Evolutionary conservation across 2,113 vertebrate species (phyloP), one percentile per base, ranked within the genome.

Genomic region (Ceuthmochares aereus): DNA sequence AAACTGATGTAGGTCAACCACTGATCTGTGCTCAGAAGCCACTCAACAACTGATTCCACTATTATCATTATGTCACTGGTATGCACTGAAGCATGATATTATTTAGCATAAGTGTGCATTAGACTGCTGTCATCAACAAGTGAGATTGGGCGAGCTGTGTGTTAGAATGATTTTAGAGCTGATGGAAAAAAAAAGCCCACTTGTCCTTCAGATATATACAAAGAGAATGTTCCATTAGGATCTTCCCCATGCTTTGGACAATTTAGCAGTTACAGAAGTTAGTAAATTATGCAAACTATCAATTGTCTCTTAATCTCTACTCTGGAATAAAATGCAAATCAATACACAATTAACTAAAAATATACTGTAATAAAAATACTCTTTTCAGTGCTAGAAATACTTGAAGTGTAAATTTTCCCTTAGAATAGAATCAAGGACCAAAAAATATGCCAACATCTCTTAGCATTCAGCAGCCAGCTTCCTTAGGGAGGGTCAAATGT

Each of bases 301-400:
- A 89, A 34, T 76, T 87, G 26, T 51, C 14, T 58, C 49, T 91
- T 95, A 87, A 93, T 83, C 58, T 87, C 36, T 93, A 43, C 45
- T 58, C 32, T 47, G 40, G 62, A 89, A 85, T 89, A 79, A 82
- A 91, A 63, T 82, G 27, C 2, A 12, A 88, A 91, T 83, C 78
- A 55, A 94, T 96, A 91, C 6, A 58, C 40, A 95, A 95, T 94
- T 91, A 91, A 74, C 67, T 64, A 67, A 92, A 95, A 84, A 89
- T 83, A 85, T 13, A 62, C n/a, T 42, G 20, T 5, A 76, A 82
- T 89, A 89, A 89, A 92, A 92, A 64, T 49, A 30, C 9, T 54
- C 7, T 76, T 87, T 82, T 66, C 74, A 55, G 49, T 1, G 1
- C 22, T 27, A 30, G 36, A 67, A 84, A 62, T 55, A 30, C 37